A percentile compares a stretch with the other conserved stretches of the same genome.
These are phyloP conservation scores for Xylophagus ater DNA, from an alignment of 2,888 invertebrate genomes.

Conservation along the genomic window DNA sequence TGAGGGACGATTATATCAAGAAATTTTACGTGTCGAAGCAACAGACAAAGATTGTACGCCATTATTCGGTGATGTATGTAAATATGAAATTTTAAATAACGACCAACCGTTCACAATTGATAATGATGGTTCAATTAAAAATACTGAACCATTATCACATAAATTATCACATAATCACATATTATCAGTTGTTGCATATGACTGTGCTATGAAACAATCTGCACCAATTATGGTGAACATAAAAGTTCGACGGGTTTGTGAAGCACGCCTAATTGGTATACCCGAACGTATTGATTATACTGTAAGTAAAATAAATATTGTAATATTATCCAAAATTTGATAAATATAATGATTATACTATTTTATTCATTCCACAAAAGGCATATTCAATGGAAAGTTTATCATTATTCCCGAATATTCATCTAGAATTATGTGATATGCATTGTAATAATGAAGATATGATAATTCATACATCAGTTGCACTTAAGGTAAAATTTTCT, in stretches of 20 bases:
- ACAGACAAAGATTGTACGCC: conserved; percentile 92
- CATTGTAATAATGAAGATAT: conserved; percentile 32
- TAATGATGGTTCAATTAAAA: conserved; percentile 86
- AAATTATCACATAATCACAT: conserved; percentile 92
- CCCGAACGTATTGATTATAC: conserved; percentile 38
- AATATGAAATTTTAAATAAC: conserved; percentile 88
- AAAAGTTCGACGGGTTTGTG: conserved; percentile 74
- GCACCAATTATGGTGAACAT: conserved; percentile 93
- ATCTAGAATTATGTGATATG: conserved; percentile 40
- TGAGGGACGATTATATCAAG: conserved; percentile 81
- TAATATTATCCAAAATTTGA: too few relatives aligned
- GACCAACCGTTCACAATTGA: conserved; percentile 87
- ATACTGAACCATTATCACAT: conserved; percentile 87
- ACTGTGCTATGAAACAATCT: conserved; percentile 93
- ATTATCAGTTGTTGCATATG: conserved; percentile 90
- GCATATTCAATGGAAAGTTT: conserved; percentile 33
- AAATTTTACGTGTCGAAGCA: conserved; percentile 84
- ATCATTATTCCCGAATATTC: conserved; percentile 36
- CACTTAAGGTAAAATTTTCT: conserved; percentile 36
- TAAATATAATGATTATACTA: too few relatives aligned
- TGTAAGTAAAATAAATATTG: conserved; percentile 25
- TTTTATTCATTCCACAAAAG: conserved; percentile 22
- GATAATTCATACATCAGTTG: conserved; percentile 32
- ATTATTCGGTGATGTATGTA: conserved; percentile 88
- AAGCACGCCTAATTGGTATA: conserved; percentile 65